These are phyloP conservation scores for Cyclophora albipunctata DNA, from an alignment of 2,888 invertebrate genomes.

Conservation along the genomic window DNA sequence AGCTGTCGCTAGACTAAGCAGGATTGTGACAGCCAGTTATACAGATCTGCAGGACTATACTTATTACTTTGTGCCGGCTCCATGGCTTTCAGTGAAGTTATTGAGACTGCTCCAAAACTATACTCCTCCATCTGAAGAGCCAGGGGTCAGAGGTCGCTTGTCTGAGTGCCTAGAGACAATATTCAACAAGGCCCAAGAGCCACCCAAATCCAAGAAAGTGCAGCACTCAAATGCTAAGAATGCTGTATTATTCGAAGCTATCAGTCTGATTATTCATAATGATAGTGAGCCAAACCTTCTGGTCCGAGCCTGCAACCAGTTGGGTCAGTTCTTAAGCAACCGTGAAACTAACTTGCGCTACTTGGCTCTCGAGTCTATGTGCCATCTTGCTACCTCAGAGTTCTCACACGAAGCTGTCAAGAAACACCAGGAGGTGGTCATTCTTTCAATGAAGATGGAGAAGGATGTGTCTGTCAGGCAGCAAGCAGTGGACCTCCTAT, in stretches of 20 bases:
- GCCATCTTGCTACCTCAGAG: slow-evolving; percentile 98
- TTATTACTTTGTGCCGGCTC: slow-evolving; percentile 99
- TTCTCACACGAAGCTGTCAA: slow-evolving; percentile 99
- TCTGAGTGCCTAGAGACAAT: slow-evolving; percentile 99
- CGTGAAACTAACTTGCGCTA: slow-evolving; percentile 98
- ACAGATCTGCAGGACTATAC: slow-evolving; percentile 99
- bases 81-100: slow-evolving; percentile 99
- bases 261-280: slow-evolving; percentile 99
- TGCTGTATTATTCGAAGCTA: slow-evolving; percentile 99
- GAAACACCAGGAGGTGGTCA: slow-evolving; percentile 99
- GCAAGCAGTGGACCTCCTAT: slow-evolving; percentile 97
- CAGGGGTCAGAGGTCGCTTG: slow-evolving; percentile 95
- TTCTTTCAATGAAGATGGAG: slow-evolving; percentile 99
- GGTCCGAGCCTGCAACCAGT: slow-evolving; percentile 98
- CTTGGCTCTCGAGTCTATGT: slow-evolving; percentile 99
- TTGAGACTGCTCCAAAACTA: slow-evolving; percentile 97
- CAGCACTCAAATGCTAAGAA: slow-evolving; percentile 99
- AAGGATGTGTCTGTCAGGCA: slow-evolving; percentile 98
- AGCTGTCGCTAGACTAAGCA: slow-evolving; percentile 96
- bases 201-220: slow-evolving; percentile 99
- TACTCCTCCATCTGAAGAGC: slow-evolving; percentile 96
- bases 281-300: slow-evolving; percentile 97
- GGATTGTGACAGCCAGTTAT: slow-evolving; percentile 99
- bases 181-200: slow-evolving; percentile 98
- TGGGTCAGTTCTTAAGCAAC: slow-evolving; percentile 98